phyloP scores from a whole-genome alignment of 2,888 invertebrate species.

The Platycnemis pennipes region DNA sequence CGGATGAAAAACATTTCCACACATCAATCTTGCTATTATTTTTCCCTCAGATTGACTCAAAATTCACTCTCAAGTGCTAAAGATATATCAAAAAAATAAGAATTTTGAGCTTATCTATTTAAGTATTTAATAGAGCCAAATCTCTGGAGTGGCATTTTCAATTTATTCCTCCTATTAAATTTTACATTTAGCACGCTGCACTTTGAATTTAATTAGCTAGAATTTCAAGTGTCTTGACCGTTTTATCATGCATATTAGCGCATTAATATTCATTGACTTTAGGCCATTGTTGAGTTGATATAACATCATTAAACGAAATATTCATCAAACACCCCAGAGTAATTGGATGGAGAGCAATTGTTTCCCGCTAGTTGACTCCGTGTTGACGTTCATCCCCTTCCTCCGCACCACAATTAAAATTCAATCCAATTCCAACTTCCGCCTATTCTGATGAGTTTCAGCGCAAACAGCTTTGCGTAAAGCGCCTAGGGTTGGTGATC shows the following conservation, averaged over 20 bases:
- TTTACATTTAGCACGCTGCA: background rate
- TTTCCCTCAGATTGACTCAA: too few species aligned
- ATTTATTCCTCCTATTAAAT: background rate
- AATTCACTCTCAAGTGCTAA: too few species aligned
- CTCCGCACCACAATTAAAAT: background rate
- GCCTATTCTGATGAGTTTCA: background rate
- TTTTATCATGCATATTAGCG: background rate
- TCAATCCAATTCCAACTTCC: background rate
- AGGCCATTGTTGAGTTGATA: background rate
- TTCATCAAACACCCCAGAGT: background rate
- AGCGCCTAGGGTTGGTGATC: background rate
- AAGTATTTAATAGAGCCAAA: background rate
- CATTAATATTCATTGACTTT: background rate
- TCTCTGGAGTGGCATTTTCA: background rate
- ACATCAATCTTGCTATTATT: too few species aligned
- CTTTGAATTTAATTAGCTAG: background rate
- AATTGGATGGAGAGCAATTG: background rate
- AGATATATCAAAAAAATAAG: too few species aligned
- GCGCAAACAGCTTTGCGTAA: background rate
- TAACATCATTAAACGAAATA: background rate
- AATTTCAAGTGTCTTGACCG: background rate
- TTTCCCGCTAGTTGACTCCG: background rate
- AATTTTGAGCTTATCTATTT: too few species aligned
- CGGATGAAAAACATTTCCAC: too few species aligned
- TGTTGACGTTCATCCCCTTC: background rate